Base-by-base conservation (phyloP, 2,797 vertebrate genomes). In the Sebastes variabilis region DNA sequence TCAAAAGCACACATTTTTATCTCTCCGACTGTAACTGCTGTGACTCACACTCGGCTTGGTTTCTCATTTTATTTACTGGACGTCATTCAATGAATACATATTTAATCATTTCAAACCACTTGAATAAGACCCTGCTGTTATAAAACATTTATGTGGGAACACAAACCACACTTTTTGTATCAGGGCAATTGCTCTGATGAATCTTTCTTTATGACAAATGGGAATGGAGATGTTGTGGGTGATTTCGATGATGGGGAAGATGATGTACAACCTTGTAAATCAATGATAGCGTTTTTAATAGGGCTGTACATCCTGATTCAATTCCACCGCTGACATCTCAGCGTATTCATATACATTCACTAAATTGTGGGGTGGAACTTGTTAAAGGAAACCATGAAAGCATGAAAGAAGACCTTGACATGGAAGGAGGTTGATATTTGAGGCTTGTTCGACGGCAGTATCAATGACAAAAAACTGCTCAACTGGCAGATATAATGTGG, bases 381-480 rank as follows among this genome's bases (percentile, higher is more conserved):
- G 61, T 74, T 81, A 55, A 24, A 27, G 30, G 36, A 55, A 75
- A 62, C 24, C 46, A 66, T 6, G 22, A 72, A 25, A 65, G 68
- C 60, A 76, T 74, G 66, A 88, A 76, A 70, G 59, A 22, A 82
- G 79, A 83, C 66, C 76, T 77, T 82, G 77, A 86, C 56, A 75
- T 38, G 56, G 59, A 52, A 79, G 72, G 64, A 64, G 52, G 58
- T 52, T 70, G 67, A 87, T 75, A 68, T 60, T 64, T 62, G 38
- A 83, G 36, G 68, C 32, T 66, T 65, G 60, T 77, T 74, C 22
- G 42, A 68, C 25, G 20, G n/a, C 3, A 25, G 58, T 72, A 29
- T 76, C 65, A 14, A 34, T 72, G 84, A 75, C 14, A 74, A 79
- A 80, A 52, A 87, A 84, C 54, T 59, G 83, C 76, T 87, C 49